These are phyloP conservation scores for Dioctria rufipes DNA, from an alignment of 2,888 invertebrate species.

Conservation along the genomic window DNA sequence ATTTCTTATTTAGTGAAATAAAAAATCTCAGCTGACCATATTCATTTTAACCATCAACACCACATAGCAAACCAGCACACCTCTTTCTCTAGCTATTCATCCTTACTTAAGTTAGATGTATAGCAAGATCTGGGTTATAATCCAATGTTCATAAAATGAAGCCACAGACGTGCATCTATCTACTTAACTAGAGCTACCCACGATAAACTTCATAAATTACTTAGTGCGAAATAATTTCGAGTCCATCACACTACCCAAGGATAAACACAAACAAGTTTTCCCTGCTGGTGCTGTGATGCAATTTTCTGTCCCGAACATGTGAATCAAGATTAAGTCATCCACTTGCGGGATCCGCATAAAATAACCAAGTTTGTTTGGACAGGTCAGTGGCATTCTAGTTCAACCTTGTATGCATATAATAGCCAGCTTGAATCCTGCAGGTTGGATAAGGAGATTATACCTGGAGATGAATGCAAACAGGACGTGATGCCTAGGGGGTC, in stretches of 20 bases:
- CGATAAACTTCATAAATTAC: slow-evolving; percentile 43
- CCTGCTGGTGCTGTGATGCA: slow-evolving; percentile 10
- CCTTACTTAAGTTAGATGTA: too few species aligned
- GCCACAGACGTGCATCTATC: slow-evolving; percentile 26
- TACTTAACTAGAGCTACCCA: neutral
- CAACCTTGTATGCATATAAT: slow-evolving; percentile 44
- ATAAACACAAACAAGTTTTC: slow-evolving; percentile 34
- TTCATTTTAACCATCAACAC: neutral
- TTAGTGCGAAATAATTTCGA: slow-evolving; percentile 35
- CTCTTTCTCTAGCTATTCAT: too few species aligned
- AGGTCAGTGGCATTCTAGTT: slow-evolving; percentile 49
- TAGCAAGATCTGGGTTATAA: neutral
- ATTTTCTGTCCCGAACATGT: slow-evolving; percentile 43
- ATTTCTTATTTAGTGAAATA: neutral
- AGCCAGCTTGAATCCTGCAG: slow-evolving; percentile 40
- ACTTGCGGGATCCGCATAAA: slow-evolving; percentile 42
- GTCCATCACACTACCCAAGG: neutral
- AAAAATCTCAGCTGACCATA: too few species aligned
- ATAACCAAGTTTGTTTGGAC: slow-evolving; percentile 51
- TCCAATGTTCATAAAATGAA: slow-evolving; percentile 15
- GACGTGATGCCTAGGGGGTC: slow-evolving; percentile 33
- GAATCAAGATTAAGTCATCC: slow-evolving; percentile 52
- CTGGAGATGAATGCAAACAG: slow-evolving; percentile 51
- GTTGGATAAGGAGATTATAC: slow-evolving; percentile 49
- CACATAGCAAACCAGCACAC: too few species aligned